Conservation (phyloP, 2,113 vertebrate species). For the Aegithalos caudatus region DNA sequence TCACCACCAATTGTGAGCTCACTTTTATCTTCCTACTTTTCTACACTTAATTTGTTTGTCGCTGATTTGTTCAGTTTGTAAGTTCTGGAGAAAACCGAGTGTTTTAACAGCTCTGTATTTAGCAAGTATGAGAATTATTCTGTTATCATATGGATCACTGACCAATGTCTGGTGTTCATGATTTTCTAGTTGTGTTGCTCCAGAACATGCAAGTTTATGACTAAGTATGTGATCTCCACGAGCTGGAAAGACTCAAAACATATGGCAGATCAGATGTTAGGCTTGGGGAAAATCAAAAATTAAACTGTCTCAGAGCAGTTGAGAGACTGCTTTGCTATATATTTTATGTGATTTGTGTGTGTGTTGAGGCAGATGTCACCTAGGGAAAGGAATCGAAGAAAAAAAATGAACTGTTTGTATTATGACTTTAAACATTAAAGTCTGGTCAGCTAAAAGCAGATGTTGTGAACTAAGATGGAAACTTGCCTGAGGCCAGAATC, state of each 20-base stretch:
- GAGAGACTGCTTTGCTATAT: conserved; percentile 70
- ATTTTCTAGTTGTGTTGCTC: conserved; percentile 55
- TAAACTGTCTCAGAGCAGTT: conserved; percentile 72
- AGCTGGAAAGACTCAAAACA: conserved; percentile 73
- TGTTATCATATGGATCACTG: conserved; percentile 43
- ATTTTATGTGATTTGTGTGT: conserved; percentile 73
- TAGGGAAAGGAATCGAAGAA: conserved; percentile 54
- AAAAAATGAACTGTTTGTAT: conserved; percentile 71
- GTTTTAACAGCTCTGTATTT: conserved; percentile 32
- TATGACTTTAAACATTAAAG: conserved; percentile 67
- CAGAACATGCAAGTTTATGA: conserved; percentile 60
- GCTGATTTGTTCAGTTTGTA: conserved; percentile 4
- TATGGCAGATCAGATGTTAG: conserved; percentile 76
- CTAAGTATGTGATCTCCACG: conserved; percentile 56
- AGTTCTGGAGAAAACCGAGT: background rate
- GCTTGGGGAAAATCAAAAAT: conserved; percentile 76
- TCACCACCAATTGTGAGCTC: accelerated
- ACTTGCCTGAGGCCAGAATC: conserved; percentile 65
- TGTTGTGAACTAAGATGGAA: conserved; percentile 67
- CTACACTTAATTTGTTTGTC: background rate
- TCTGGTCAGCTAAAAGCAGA: conserved; percentile 67
- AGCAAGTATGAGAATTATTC: conserved; percentile 1
- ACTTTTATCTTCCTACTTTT: background rate
- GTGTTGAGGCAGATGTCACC: conserved; percentile 64
- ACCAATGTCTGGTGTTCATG: conserved; percentile 42